Conservation (phyloP, 35 echinoderm and acorn worm genomes). For the Nesometra sesokonis region DNA sequence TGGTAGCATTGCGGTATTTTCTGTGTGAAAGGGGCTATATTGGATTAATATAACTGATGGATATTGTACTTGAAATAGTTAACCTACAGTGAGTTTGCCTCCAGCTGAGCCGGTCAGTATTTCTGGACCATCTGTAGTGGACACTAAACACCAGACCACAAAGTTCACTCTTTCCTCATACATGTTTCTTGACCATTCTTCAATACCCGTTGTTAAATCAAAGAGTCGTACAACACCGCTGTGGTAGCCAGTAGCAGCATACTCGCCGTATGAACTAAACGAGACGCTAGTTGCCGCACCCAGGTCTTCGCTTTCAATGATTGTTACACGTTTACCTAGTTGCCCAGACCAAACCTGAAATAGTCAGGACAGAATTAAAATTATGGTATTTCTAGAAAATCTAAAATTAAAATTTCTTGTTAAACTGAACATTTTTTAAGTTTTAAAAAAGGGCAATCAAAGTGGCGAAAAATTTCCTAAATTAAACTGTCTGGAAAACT, state of each 20-base stretch:
- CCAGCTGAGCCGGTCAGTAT: slow-evolving; percentile 49
- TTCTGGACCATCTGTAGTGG: background rate
- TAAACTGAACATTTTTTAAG: too few relatives aligned
- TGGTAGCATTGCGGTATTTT: too few relatives aligned
- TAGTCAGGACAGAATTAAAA: too few relatives aligned
- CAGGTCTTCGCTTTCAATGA: slow-evolving; percentile 18
- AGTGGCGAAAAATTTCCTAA: too few relatives aligned
- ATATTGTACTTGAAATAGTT: too few relatives aligned
- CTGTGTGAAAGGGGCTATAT: too few relatives aligned
- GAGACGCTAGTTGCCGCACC: slow-evolving; percentile 19
- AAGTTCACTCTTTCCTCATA: slow-evolving; percentile 46
- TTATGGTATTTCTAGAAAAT: too few relatives aligned
- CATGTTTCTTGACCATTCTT: slow-evolving; percentile 15
- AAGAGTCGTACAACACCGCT: slow-evolving; percentile 33
- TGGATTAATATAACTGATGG: too few relatives aligned
- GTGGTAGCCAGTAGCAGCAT: slow-evolving; percentile 64
- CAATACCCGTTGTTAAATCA: slow-evolving; percentile 24
- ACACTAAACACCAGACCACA: slow-evolving; percentile 31
- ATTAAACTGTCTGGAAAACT: too few relatives aligned
- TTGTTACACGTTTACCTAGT: slow-evolving; percentile 46
- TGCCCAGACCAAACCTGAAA: slow-evolving; percentile 98
- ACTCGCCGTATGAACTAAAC: slow-evolving; percentile 45
- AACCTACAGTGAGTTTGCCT: slow-evolving; percentile 51
- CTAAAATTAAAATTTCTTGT: too few relatives aligned
- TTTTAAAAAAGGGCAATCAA: background rate